Evolutionary conservation across 2,113 vertebrate species (phyloP).

Genomic region (Anhinga anhinga): DNA sequence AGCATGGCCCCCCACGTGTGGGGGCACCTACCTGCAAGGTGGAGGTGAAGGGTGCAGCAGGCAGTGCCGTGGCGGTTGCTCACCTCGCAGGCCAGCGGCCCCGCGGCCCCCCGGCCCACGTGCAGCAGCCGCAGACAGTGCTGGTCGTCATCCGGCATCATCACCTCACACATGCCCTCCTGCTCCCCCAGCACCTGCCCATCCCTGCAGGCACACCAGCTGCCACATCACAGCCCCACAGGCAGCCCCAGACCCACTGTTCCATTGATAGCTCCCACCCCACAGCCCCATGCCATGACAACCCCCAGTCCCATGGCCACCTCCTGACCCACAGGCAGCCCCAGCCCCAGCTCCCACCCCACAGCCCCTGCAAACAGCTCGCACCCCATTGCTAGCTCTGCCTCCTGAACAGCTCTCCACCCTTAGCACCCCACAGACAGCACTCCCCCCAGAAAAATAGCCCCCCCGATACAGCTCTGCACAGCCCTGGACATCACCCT

Average conservation of each 20-base stretch:
- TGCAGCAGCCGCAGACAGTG: conserved; percentile 84
- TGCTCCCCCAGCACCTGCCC: conserved; percentile 76
- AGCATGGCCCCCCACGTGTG: accelerated
- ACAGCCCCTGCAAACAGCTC: background rate
- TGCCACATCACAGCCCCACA: background rate
- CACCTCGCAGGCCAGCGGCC: conserved; percentile 83
- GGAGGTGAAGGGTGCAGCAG: conserved; percentile 81
- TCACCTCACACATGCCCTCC: conserved; percentile 81
- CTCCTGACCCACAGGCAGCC: background rate
- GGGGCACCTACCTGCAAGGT: conserved; percentile 82
- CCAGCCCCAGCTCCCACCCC: background rate
- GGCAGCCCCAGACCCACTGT: background rate
- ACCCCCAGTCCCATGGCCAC: background rate
- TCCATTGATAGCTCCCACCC: background rate
- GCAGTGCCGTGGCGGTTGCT: conserved; percentile 86
- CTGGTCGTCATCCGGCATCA: conserved; percentile 90
- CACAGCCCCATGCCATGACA: background rate
- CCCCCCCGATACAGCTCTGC: background rate
- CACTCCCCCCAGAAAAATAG: background rate
- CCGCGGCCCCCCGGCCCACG: conserved; percentile 78
- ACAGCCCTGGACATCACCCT: background rate
- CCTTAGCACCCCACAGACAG: background rate
- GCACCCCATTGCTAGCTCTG: background rate
- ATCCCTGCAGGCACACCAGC: conserved; percentile 67
- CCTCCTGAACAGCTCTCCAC: background rate